These are phyloP conservation scores for Thunnus maccoyii DNA, from an alignment of 2,113 vertebrate genomes.

Conservation along the genomic window DNA sequence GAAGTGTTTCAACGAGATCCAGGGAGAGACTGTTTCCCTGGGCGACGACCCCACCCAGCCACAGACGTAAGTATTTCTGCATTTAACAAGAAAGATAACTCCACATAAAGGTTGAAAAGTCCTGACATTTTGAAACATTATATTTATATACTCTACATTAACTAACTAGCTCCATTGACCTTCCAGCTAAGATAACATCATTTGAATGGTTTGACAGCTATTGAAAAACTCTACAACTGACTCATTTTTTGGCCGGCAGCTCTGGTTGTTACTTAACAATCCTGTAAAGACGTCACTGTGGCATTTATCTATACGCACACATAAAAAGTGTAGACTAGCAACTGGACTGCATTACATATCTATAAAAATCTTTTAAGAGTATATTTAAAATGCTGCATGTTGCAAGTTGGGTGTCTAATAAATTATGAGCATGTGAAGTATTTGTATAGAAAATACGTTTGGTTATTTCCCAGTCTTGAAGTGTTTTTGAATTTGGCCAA, in stretches of 20 bases:
- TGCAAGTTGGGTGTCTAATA: too few species aligned
- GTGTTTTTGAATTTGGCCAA: too few species aligned
- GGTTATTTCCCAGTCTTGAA: too few species aligned
- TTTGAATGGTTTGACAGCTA: neutral
- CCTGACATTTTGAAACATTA: neutral
- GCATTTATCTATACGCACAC: neutral
- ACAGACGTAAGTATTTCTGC: slow-evolving; percentile 92
- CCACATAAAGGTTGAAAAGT: neutral
- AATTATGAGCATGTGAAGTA: too few species aligned
- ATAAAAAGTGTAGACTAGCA: neutral
- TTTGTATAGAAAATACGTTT: too few species aligned
- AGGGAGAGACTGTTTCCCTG: slow-evolving; percentile 98
- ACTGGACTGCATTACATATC: too few species aligned
- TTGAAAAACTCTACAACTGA: too few species aligned
- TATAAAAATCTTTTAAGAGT: too few species aligned
- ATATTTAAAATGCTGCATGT: too few species aligned
- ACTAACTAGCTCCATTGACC: neutral
- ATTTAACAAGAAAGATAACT: neutral
- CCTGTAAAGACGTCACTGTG: neutral
- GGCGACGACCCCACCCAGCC: slow-evolving; percentile 98
- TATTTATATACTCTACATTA: neutral
- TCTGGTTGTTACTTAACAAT: too few species aligned
- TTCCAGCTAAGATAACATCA: neutral
- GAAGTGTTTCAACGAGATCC: slow-evolving; percentile 99
- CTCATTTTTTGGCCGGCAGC: too few species aligned